These are phyloP conservation scores for Schizopygopsis malacanthus DNA, from an alignment of 2,797 vertebrate species.

Conservation along the genomic window DNA sequence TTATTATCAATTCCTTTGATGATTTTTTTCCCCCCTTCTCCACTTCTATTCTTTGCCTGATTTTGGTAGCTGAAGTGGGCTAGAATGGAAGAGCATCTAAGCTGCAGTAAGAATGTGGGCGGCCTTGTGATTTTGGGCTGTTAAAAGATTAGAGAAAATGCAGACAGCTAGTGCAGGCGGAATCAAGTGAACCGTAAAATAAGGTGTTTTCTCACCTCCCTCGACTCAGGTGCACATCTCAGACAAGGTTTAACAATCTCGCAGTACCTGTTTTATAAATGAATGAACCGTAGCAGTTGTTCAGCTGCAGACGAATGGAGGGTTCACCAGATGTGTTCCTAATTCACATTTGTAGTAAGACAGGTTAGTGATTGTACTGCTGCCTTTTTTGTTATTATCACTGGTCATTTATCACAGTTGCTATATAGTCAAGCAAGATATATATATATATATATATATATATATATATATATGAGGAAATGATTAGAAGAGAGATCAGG, in stretches of 20 bases:
- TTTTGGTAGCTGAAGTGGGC: constrained; percentile 58
- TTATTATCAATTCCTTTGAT: constrained; percentile 78
- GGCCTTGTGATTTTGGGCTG: constrained; percentile 66
- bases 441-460: neutral
- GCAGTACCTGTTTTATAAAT: constrained; percentile 28
- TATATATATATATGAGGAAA: neutral
- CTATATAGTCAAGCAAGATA: neutral
- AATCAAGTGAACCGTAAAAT: constrained; percentile 77
- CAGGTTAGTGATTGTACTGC: neutral
- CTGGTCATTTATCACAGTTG: neutral
- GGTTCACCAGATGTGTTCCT: constrained; percentile 22
- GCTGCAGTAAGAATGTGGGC: constrained; percentile 67
- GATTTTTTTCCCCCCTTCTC: constrained; percentile 60
- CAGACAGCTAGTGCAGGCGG: constrained; percentile 70
- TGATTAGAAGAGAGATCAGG: neutral
- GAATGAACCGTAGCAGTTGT: constrained; percentile 33
- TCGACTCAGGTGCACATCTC: constrained; percentile 66
- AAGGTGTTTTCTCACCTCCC: constrained; percentile 76
- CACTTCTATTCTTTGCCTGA: constrained; percentile 57
- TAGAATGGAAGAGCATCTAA: constrained; percentile 64
- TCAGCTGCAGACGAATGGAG: neutral
- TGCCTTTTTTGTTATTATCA: neutral
- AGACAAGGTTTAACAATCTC: constrained; percentile 42
- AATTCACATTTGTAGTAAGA: constrained; percentile 4
- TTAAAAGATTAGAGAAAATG: constrained; percentile 69